Conservation (phyloP, 2,113 vertebrate genomes). For the Hippocampus comes region DNA sequence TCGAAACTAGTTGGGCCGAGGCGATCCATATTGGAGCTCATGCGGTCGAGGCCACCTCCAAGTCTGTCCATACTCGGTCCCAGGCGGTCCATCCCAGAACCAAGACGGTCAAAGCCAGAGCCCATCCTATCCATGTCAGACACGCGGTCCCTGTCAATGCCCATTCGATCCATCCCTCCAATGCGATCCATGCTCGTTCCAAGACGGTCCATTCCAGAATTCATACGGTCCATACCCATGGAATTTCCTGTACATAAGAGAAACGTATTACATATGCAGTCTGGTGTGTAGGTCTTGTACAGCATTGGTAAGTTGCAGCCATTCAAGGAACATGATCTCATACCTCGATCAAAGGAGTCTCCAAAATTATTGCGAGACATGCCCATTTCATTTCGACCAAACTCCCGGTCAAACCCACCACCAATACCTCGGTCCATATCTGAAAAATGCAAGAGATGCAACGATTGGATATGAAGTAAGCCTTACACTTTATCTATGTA, state of each 20-base stretch:
- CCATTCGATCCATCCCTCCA: conserved; percentile 82
- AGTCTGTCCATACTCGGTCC: conserved; percentile 87
- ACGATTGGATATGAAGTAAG: conserved; percentile 45
- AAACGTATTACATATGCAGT: accelerated
- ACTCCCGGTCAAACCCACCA: conserved; percentile 83
- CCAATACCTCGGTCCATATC: conserved; percentile 88
- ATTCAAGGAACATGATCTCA: conserved; percentile 72
- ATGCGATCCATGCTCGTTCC: conserved; percentile 73
- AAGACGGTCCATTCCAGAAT: conserved; percentile 80
- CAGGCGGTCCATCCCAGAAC: conserved; percentile 84
- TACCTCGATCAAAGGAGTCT: conserved; percentile 85
- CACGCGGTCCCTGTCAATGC: conserved; percentile 78
- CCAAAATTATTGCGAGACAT: conserved; percentile 85
- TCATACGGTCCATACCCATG: conserved; percentile 83
- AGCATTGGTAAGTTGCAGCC: conserved; percentile 11
- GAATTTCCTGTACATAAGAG: conserved; percentile 59
- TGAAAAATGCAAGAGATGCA: conserved; percentile 64
- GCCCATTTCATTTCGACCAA: conserved; percentile 84
- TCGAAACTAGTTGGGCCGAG: conserved; percentile 81
- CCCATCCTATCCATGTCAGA: conserved; percentile 82
- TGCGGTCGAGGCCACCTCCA: conserved; percentile 84
- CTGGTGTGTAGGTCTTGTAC: neutral
- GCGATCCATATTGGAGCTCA: conserved; percentile 85
- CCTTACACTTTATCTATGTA: conserved; percentile 11
- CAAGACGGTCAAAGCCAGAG: conserved; percentile 83